Percentiles rank a stretch among this genome's conserved stretches.
Conservation (phyloP, 1,140 invertebrate species). For the Philotrypesis tridentata region DNA sequence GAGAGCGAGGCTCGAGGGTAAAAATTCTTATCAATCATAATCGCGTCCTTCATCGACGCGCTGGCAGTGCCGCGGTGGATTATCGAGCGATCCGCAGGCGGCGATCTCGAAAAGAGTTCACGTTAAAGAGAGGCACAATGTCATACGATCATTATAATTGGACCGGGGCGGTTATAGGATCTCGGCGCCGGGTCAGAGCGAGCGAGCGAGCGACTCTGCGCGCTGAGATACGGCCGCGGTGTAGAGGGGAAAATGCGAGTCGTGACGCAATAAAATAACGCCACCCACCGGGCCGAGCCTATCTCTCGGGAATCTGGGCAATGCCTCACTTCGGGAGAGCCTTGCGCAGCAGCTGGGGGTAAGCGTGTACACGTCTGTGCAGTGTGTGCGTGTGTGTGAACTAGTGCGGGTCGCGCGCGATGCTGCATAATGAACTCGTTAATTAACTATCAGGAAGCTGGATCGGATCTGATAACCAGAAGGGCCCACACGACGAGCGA, state of each 20-base stretch:
- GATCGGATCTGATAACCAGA: conserved; percentile 72
- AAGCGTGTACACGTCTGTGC: too few species aligned
- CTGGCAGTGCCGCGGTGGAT: too few species aligned
- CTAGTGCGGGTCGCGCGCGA: conserved; percentile 16
- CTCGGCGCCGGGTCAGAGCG: background rate
- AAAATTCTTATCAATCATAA: too few species aligned
- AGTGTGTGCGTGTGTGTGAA: too few species aligned
- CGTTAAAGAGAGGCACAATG: conserved; percentile 9
- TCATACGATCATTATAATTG: conserved; percentile 40
- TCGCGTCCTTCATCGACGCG: too few species aligned
- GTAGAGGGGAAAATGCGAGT: conserved; percentile 51
- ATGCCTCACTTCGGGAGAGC: conserved; percentile 70
- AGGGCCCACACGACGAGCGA: conserved; percentile 65
- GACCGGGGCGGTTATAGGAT: background rate
- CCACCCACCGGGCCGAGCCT: conserved; percentile 70
- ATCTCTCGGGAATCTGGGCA: conserved; percentile 70
- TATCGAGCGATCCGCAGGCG: too few species aligned
- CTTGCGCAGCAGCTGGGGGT: conserved; percentile 50
- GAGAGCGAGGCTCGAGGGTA: too few species aligned
- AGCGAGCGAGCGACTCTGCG: too few species aligned
- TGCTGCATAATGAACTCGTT: conserved; percentile 75
- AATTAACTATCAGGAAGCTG: conserved; percentile 74
- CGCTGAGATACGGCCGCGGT: background rate
- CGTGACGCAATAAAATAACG: conserved; percentile 74
- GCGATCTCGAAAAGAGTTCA: conserved; percentile 8